Evolutionary conservation across 2,113 vertebrate species (phyloP), one percentile per base, ranked within the genome.

Genomic region (Tetraodon nigroviridis): DNA sequence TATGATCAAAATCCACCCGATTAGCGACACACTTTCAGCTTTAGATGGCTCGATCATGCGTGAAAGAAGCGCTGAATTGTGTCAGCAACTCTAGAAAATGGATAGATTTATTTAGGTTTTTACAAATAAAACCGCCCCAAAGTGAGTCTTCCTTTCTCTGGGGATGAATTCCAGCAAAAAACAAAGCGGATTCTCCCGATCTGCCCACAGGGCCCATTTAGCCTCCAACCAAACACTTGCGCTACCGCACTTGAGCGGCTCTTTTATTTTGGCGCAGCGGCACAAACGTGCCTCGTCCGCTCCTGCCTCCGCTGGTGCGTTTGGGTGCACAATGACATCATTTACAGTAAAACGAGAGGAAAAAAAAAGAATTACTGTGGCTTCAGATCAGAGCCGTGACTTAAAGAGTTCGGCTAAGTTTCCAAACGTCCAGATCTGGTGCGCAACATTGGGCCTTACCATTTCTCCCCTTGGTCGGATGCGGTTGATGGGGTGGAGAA

Each of bases 181-280:
- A 53, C 48, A 55, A 67, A 69, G 18, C 54, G 41, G 69, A 24
- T 71, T 19, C n/a, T 19, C 60, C 62, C 48, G 47, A 49, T 65
- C 45, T 20, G 46, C 60, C 64, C 60, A 49, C 55, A 11, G 1
- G 51, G 55, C 32, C 32, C 61, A 68, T 58, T 67, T 42, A 63
- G 57, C 64, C 70, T 58, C 22, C 56, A 65, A 67, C 40, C 65
- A 19, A 27, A 27, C 24, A 65, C 66, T 75, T 57, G 67, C 64
- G 60, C 49, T 53, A 56, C 63, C 74, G 71, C 85, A 71, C 75
- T 79, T 62, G 18, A 58, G 66, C 69, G 71, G 69, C 76, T 53
- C 57, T 82, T 67, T 74, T 83, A 84, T 87, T 87, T 80, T 79
- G 83, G 76, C 75, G 76, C 79, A 87, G 86, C 87, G 73, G 83